These are phyloP conservation scores for Argyresthia goedartella DNA, from an alignment of 2,888 invertebrate species.

Conservation along the genomic window DNA sequence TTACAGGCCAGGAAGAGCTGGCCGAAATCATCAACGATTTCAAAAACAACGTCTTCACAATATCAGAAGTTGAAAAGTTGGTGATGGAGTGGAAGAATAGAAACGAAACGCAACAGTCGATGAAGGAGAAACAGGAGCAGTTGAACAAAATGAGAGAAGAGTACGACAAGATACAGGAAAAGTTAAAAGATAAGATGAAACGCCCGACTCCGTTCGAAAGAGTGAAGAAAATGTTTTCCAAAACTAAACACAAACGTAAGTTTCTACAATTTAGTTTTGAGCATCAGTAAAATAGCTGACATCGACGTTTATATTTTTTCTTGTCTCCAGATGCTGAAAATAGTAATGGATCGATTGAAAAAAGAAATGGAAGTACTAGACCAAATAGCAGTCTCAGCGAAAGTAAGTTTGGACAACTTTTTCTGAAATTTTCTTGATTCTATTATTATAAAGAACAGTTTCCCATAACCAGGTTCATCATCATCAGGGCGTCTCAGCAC, in stretches of 20 bases:
- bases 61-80: conserved; percentile 86
- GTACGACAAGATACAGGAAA: conserved; percentile 85
- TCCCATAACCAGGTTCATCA: conserved; percentile 72
- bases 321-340: conserved; percentile 21
- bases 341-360: conserved; percentile 49
- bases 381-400: conserved; percentile 63
- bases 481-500: conserved; percentile 88
- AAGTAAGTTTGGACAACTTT: conserved; percentile 32
- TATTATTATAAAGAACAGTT: neutral
- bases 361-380: conserved; percentile 54
- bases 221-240: conserved; percentile 80
- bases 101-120: conserved; percentile 88
- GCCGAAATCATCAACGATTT: conserved; percentile 90
- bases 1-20: conserved; percentile 79
- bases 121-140: conserved; percentile 88
- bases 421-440: neutral
- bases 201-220: conserved; percentile 86
- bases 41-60: conserved; percentile 89
- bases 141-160: conserved; percentile 83
- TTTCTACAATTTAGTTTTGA: conserved; percentile 5
- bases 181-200: conserved; percentile 81
- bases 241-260: conserved; percentile 70
- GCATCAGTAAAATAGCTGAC: neutral
- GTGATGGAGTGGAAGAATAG: conserved; percentile 90
- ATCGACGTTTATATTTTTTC: neutral